These are phyloP conservation scores for Coptotermes formosanus DNA, from an alignment of 1,140 invertebrate genomes.

Conservation along the genomic window DNA sequence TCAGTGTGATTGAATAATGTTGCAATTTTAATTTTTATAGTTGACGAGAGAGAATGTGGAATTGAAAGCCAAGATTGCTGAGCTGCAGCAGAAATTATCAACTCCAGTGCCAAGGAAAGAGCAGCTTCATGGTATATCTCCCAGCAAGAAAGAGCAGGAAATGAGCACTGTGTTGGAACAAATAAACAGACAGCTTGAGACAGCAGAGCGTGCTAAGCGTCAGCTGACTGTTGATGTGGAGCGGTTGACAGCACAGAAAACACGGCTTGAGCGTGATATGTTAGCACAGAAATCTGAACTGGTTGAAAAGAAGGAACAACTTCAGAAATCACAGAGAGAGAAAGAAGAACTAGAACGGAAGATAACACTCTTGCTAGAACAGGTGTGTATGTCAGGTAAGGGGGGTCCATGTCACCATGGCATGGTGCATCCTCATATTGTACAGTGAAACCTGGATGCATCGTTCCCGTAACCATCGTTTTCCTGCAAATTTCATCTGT, in stretches of 20 bases:
- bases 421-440: no score
- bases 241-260: slow-evolving; percentile 26
- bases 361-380: background rate
- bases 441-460: no score
- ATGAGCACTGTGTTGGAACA: slow-evolving; percentile 27
- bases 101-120: background rate
- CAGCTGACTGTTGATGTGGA: slow-evolving; percentile 34
- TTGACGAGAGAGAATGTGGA: slow-evolving; percentile 48
- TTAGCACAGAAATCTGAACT: background rate
- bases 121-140: background rate
- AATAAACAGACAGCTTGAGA: slow-evolving; percentile 33
- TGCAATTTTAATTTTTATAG: slow-evolving; percentile 36
- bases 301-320: background rate
- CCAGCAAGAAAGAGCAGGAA: slow-evolving; percentile 35
- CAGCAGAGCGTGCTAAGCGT: slow-evolving; percentile 29
- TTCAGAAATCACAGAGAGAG: background rate
- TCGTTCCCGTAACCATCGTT: no score
- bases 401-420: no score
- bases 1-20: no score
- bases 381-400: background rate
- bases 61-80: slow-evolving; percentile 41
- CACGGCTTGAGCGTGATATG: slow-evolving; percentile 29
- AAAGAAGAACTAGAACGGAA: slow-evolving; percentile 4
- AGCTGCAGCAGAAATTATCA: slow-evolving; percentile 13
- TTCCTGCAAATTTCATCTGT: no score